Evolutionary conservation across 2,888 invertebrate genomes (phyloP).

Genomic region (Hylaea fasciaria): DNA sequence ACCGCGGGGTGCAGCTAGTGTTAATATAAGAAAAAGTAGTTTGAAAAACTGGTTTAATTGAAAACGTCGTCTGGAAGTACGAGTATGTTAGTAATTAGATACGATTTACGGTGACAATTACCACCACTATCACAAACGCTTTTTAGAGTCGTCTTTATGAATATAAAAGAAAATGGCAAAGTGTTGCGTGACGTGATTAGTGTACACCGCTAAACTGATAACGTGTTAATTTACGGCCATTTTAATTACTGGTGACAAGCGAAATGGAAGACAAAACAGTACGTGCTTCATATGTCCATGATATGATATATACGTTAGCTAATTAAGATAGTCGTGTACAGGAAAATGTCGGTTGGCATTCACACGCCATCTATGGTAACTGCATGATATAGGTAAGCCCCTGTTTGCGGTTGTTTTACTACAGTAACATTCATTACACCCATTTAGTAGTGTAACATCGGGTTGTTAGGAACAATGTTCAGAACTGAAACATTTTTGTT

Average conservation of each 20-base stretch:
- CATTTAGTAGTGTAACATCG: no score
- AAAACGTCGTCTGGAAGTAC: no score
- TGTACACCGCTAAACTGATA: slow-evolving; percentile 28
- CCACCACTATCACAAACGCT: slow-evolving; percentile 5
- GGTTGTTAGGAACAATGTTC: no score
- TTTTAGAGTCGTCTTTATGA: slow-evolving; percentile 15
- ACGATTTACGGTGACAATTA: no score
- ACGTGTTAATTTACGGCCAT: slow-evolving; percentile 36
- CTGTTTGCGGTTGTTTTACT: background rate
- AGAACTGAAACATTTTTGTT: no score
- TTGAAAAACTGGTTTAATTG: no score
- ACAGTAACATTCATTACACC: background rate
- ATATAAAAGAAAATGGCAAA: slow-evolving; percentile 16
- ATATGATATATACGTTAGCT: slow-evolving; percentile 20
- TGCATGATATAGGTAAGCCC: slow-evolving; percentile 7
- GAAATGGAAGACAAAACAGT: slow-evolving; percentile 20
- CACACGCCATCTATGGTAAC: slow-evolving; percentile 21
- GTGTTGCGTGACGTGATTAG: slow-evolving; percentile 29
- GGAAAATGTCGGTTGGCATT: slow-evolving; percentile 17
- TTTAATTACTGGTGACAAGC: slow-evolving; percentile 45
- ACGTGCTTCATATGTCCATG: slow-evolving; percentile 27
- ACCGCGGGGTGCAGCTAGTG: no score
- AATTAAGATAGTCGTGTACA: slow-evolving; percentile 17
- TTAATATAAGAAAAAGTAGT: no score
- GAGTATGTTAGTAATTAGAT: no score